Evolutionary conservation across 2,113 vertebrate genomes (phyloP).

Genomic region (Ursus arctos): DNA sequence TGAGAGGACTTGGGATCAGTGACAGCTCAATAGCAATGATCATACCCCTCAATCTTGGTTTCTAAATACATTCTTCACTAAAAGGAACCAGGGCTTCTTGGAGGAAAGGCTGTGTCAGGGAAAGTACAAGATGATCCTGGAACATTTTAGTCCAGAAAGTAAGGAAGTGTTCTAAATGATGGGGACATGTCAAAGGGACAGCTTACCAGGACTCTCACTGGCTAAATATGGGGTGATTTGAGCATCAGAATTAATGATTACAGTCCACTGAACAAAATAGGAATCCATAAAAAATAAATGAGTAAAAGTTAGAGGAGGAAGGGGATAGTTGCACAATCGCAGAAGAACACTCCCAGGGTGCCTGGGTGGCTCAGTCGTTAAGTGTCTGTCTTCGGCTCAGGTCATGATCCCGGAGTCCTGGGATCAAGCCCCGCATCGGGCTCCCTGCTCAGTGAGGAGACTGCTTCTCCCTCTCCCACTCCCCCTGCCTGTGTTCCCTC

Average conservation of each 20-base stretch:
- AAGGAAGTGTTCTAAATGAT: not conserved
- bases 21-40: not conserved
- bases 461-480: no score
- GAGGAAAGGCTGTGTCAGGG: not conserved
- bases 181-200: not conserved
- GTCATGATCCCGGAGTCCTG: no score
- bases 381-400: no score
- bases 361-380: no score
- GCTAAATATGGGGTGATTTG: not conserved
- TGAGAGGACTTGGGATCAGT: not conserved
- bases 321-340: not conserved
- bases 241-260: constrained; percentile 4
- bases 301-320: not conserved
- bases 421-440: no score
- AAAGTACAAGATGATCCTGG: not conserved
- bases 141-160: not conserved
- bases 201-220: not conserved
- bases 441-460: no score
- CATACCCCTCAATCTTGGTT: not conserved
- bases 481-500: no score
- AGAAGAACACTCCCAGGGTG: not conserved
- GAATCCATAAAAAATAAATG: not conserved
- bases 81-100: not conserved
- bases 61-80: not conserved
- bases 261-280: not conserved